Conservation (phyloP, 2,888 invertebrate species). For the Noctua janthe region DNA sequence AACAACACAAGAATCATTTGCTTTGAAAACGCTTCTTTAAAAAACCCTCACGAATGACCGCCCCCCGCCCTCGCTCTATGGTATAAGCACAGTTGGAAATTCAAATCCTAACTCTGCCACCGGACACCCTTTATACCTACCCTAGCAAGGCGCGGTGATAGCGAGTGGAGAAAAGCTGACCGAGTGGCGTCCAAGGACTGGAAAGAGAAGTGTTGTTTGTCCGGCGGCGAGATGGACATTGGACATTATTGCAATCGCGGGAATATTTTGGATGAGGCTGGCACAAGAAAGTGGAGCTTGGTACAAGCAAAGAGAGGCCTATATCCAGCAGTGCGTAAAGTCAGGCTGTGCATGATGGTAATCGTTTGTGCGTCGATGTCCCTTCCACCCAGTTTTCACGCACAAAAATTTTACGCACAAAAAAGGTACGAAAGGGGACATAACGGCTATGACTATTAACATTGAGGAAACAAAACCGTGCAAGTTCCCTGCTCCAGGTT, state of each 20-base stretch:
- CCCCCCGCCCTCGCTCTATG: no score
- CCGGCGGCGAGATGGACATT: not conserved
- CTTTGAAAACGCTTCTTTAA: no score
- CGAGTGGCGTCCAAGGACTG: no score
- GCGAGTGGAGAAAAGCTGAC: not conserved
- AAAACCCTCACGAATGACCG: no score
- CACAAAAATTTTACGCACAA: not conserved
- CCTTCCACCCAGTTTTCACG: not conserved
- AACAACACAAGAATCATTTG: no score
- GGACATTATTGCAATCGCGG: not conserved
- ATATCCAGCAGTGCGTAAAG: no score
- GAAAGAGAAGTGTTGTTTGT: no score
- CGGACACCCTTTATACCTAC: no score
- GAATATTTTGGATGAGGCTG: not conserved
- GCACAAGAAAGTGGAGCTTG: no score
- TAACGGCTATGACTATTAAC: not conserved
- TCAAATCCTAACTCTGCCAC: no score
- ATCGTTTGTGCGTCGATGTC: not conserved
- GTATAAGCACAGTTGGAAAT: no score
- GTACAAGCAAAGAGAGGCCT: no score
- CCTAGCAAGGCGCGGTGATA: not conserved
- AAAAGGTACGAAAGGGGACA: not conserved
- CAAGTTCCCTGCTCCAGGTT: not conserved
- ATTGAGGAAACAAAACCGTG: not conserved
- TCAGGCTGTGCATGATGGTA: not conserved